These are phyloP conservation scores for Malacosoma neustria DNA, from an alignment of 2,888 invertebrate genomes.

Conservation along the genomic window DNA sequence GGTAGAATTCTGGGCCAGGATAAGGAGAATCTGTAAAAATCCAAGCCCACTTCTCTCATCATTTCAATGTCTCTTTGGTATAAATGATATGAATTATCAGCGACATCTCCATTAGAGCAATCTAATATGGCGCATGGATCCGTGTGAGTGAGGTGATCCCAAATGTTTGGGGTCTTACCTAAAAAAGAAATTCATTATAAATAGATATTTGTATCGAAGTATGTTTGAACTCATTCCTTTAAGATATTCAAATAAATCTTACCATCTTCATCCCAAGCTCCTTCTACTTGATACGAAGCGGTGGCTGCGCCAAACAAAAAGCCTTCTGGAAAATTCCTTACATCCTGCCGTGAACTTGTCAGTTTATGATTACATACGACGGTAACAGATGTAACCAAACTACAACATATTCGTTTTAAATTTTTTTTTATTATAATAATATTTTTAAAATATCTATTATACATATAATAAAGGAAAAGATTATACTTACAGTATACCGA, in stretches of 20 bases:
- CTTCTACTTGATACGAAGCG: slow-evolving; percentile 65
- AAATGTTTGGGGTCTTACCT: neutral
- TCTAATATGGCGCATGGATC: slow-evolving; percentile 73
- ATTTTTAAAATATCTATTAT: too few species aligned
- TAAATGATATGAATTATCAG: slow-evolving; percentile 76
- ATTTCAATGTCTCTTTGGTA: slow-evolving; percentile 71
- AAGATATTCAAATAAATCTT: slow-evolving; percentile 21
- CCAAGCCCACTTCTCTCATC: slow-evolving; percentile 51
- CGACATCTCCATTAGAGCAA: slow-evolving; percentile 57
- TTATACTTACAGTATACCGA: neutral
- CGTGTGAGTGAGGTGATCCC: slow-evolving; percentile 57
- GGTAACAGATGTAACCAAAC: neutral
- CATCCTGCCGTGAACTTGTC: neutral
- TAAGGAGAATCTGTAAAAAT: slow-evolving; percentile 73
- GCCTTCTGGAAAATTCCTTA: slow-evolving; percentile 20
- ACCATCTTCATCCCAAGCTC: slow-evolving; percentile 63
- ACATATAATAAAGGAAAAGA: too few species aligned
- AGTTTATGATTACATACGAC: neutral
- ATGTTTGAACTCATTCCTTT: neutral
- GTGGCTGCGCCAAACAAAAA: slow-evolving; percentile 33
- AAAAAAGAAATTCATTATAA: neutral
- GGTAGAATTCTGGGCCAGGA: slow-evolving; percentile 79
- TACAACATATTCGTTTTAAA: neutral
- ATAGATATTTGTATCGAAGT: neutral
- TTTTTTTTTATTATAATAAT: too few species aligned